A percentile compares a stretch with the other conserved stretches of the same genome.
Conservation (phyloP, 2,113 vertebrate genomes). For the Sterrhoptilus dennistouni region DNA sequence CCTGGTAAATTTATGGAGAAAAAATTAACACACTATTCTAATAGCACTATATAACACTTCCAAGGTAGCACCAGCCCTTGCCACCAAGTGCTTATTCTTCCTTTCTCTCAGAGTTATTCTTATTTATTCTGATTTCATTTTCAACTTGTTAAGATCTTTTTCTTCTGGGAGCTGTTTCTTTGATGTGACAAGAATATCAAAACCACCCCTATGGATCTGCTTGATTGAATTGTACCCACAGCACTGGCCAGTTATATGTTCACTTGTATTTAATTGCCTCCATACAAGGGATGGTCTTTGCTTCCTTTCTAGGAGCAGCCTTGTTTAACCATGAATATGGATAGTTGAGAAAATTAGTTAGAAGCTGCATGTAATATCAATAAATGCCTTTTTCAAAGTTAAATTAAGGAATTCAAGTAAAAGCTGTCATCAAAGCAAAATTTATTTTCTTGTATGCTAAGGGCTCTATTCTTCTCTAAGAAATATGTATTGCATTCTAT, state of each 20-base stretch:
- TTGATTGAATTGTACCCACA: slow-evolving; percentile 4
- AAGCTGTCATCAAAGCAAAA: background rate
- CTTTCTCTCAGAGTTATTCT: background rate
- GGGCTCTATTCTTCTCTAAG: background rate
- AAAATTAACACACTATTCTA: slow-evolving; percentile 29
- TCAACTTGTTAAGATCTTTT: slow-evolving; percentile 19
- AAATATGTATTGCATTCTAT: background rate
- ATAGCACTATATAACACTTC: background rate
- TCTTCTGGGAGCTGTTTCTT: slow-evolving; percentile 4
- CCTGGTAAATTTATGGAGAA: slow-evolving; percentile 51
- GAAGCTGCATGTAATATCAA: background rate
- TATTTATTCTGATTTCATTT: slow-evolving; percentile 9
- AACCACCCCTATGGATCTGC: background rate
- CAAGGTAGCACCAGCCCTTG: background rate
- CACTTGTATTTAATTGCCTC: background rate
- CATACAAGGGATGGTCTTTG: background rate
- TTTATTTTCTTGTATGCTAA: background rate
- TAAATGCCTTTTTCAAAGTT: background rate
- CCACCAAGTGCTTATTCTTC: background rate
- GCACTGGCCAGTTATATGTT: background rate
- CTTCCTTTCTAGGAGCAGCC: background rate
- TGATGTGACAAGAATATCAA: slow-evolving; percentile 47
- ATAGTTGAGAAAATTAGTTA: background rate
- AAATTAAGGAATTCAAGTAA: background rate
- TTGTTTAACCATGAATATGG: background rate